phyloP scores from a whole-genome alignment of 2,797 vertebrate genomes.

The Silurus aristotelis region DNA sequence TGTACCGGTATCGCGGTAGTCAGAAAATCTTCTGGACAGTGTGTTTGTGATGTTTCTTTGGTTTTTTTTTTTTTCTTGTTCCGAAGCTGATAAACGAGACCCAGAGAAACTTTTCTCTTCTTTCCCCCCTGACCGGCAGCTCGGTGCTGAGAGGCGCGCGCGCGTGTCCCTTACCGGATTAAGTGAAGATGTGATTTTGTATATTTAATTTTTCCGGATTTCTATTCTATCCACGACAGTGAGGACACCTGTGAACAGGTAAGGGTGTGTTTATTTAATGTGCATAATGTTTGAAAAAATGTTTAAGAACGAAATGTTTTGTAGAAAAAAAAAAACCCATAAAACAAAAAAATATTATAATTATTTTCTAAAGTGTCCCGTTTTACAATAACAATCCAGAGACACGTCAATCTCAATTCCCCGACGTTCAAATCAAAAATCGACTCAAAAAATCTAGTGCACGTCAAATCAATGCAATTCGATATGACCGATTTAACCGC shows the following conservation, averaged over 20 bases:
- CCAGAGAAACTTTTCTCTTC: neutral
- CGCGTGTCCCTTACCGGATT: neutral
- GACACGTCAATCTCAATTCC: no score
- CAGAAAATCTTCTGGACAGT: neutral
- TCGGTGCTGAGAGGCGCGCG: neutral
- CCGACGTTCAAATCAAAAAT: no score
- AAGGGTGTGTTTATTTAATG: neutral
- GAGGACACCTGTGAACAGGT: neutral
- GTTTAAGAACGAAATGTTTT: no score
- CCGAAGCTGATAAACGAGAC: neutral
- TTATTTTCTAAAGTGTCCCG: no score
- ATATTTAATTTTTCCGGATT: neutral
- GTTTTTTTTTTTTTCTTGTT: neutral
- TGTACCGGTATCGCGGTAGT: neutral
- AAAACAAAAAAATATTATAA: no score
- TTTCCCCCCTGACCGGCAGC: neutral
- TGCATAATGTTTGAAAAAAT: neutral
- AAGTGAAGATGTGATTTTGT: conserved; percentile 18
- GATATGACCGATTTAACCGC: no score
- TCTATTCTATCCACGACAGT: neutral
- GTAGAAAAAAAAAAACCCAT: no score
- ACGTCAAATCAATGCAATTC: no score
- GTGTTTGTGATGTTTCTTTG: neutral
- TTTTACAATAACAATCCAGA: no score
- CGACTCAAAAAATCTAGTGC: no score